Percentiles rank a stretch among this genome's conserved stretches.
phyloP scores from a whole-genome alignment of 2,888 invertebrate genomes.

The Apamea monoglypha region DNA sequence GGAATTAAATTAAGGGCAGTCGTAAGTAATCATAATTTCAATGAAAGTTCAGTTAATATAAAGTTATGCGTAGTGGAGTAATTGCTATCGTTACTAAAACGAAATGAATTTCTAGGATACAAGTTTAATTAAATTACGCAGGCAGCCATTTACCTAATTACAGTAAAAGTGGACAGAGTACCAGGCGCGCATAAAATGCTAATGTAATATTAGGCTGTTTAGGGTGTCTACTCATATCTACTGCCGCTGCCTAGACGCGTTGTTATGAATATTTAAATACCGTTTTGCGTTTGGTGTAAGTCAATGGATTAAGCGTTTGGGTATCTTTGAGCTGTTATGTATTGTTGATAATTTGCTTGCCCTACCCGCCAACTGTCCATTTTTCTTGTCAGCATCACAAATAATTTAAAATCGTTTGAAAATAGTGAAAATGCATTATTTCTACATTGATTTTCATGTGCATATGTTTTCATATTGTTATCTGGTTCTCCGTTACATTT shows the following conservation, averaged over 20 bases:
- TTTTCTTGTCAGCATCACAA: not conserved
- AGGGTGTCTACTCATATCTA: conserved; percentile 45
- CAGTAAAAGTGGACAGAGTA: conserved; percentile 28
- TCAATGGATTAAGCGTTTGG: conserved; percentile 30
- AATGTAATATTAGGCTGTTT: conserved; percentile 46
- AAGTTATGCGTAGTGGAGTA: not conserved
- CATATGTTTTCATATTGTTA: not conserved
- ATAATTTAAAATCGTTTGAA: not conserved
- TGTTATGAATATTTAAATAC: conserved; percentile 62
- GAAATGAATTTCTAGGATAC: conserved; percentile 27
- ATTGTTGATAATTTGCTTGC: not conserved
- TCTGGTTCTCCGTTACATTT: not conserved
- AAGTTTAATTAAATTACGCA: conserved; percentile 18
- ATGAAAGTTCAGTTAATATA: conserved; percentile 11
- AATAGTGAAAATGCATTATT: not conserved
- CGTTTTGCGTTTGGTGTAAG: conserved; percentile 34
- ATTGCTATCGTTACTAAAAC: conserved; percentile 20
- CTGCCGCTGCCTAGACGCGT: conserved; percentile 49
- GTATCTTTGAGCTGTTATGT: not conserved
- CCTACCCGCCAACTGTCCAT: not conserved
- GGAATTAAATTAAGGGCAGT: not conserved
- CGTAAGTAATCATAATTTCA: conserved; percentile 17
- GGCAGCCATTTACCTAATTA: conserved; percentile 45
- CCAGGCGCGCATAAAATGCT: conserved; percentile 50
- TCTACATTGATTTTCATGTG: not conserved